A percentile compares a stretch with the other conserved stretches of the same genome.
Evolutionary conservation across 2,888 invertebrate species (phyloP).

Genomic region (Acleris holmiana): DNA sequence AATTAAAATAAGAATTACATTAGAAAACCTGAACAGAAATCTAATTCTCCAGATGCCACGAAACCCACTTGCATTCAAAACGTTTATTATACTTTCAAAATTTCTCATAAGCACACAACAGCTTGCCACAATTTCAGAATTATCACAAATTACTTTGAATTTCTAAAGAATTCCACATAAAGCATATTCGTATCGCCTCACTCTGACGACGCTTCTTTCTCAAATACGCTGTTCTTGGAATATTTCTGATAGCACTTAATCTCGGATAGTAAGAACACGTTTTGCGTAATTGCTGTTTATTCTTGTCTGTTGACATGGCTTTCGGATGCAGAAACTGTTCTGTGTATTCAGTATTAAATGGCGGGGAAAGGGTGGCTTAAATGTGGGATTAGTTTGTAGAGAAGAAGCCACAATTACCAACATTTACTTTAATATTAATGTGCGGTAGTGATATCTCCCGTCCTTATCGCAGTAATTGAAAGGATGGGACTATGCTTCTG

Average conservation of each 20-base stretch:
- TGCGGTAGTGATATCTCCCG: no score
- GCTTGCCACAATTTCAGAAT: slow-evolving; percentile 50
- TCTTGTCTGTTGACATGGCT: slow-evolving; percentile 48
- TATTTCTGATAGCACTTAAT: slow-evolving; percentile 72
- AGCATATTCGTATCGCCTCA: slow-evolving; percentile 25
- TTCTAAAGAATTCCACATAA: slow-evolving; percentile 16
- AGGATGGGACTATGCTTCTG: slow-evolving; percentile 50
- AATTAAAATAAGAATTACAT: no score
- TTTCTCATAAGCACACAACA: slow-evolving; percentile 38
- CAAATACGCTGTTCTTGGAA: slow-evolving; percentile 51
- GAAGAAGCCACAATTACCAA: no score
- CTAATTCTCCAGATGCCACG: not conserved
- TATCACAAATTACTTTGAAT: slow-evolving; percentile 31
- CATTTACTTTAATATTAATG: no score
- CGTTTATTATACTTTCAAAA: slow-evolving; percentile 15
- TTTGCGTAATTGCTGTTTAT: slow-evolving; percentile 60
- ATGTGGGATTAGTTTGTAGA: no score
- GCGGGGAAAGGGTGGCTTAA: no score
- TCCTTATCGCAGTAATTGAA: no score
- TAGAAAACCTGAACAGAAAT: not conserved
- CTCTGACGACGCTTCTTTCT: slow-evolving; percentile 54
- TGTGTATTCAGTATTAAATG: not conserved
- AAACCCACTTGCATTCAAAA: slow-evolving; percentile 8
- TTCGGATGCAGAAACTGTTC: slow-evolving; percentile 66
- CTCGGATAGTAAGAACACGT: slow-evolving; percentile 78